Evolutionary conservation across 2,113 vertebrate species (phyloP), one percentile per base, ranked within the genome.

Genomic region (Vanacampus margaritifer): DNA sequence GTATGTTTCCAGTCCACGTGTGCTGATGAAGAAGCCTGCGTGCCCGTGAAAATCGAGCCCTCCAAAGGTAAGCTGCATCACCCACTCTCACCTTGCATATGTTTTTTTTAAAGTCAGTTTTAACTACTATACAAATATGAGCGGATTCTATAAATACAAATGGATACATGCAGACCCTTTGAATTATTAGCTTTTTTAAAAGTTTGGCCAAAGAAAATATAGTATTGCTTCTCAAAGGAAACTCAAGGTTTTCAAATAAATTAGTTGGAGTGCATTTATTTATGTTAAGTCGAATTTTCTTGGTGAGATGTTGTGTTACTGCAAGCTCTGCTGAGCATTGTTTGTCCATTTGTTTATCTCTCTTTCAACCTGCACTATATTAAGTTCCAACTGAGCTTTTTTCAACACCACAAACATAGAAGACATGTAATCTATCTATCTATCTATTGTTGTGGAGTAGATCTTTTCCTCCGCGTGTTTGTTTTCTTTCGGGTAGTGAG

Each of bases 1-100:
- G 71, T 68, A 67, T 90, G 88, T 71, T 90, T 90, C 79, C 80
- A 85, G 76, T 79, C 85, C 23, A 83, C 74, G 62, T 81, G 54
- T 0, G 54, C 75, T 0, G 90, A 91, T 32, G 87, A 92, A 60
- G 88, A 86, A 23, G 76, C 77, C 51, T 92, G 91, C 12, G 88
- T 92, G 72, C 89, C 81, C 0, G 82, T 92, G 85, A 93, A 91
- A 66, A 89, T 92, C 26, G 84, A 91, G 71, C 87, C 85, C 37
- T 82, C 87, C 62, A 75, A 61, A 86, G 89, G 92, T 93, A 73
- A 0, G 68, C 21, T 23, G 0, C 62, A 10, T 7, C 41, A 3
- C 36, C 24, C 50, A 61, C 1, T 2, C 39, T 69, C 46, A 53
- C 23, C 39, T 64, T 11, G 6, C n/a, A 61, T 11, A 14, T 11